A percentile compares a stretch with the other conserved stretches of the same genome.
These are phyloP conservation scores for Operophtera brumata DNA, from an alignment of 2,888 invertebrate genomes.

Conservation along the genomic window DNA sequence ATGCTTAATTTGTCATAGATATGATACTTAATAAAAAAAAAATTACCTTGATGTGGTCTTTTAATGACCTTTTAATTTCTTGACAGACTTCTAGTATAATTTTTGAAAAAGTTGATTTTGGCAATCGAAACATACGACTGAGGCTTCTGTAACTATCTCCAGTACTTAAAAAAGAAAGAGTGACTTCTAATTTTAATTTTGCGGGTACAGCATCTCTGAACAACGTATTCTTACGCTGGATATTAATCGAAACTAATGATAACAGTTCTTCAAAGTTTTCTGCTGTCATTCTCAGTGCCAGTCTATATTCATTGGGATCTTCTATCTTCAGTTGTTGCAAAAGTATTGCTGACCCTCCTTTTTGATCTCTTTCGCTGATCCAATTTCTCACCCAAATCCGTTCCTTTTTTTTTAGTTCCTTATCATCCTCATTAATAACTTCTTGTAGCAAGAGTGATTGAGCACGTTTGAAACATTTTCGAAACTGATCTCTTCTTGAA, in stretches of 20 bases:
- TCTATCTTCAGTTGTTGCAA: conserved; percentile 28
- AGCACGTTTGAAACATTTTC: background rate
- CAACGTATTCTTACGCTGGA: conserved; percentile 34
- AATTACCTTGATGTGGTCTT: conserved; percentile 23
- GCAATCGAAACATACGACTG: conserved; percentile 35
- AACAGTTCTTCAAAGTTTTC: conserved; percentile 24
- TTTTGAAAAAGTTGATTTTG: too few species aligned
- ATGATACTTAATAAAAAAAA: conserved; percentile 4
- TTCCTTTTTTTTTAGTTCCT: conserved; percentile 23
- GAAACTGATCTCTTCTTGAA: conserved; percentile 27
- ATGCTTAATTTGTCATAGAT: too few species aligned
- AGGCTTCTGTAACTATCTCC: conserved; percentile 36
- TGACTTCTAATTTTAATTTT: conserved; percentile 41
- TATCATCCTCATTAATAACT: conserved; percentile 12
- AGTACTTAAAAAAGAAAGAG: conserved; percentile 39
- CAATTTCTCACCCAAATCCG: conserved; percentile 32
- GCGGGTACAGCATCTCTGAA: conserved; percentile 40
- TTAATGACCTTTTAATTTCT: too few species aligned
- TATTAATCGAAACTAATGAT: conserved; percentile 1
- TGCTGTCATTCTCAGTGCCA: conserved; percentile 27
- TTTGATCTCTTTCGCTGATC: conserved; percentile 24
- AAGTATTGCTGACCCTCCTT: conserved; percentile 13
- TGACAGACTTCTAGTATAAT: too few species aligned
- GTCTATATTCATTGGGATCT: conserved; percentile 21
- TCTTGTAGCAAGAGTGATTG: conserved; percentile 8